Conservation (phyloP, 2,113 vertebrate genomes). For the Corythornis cristatus region DNA sequence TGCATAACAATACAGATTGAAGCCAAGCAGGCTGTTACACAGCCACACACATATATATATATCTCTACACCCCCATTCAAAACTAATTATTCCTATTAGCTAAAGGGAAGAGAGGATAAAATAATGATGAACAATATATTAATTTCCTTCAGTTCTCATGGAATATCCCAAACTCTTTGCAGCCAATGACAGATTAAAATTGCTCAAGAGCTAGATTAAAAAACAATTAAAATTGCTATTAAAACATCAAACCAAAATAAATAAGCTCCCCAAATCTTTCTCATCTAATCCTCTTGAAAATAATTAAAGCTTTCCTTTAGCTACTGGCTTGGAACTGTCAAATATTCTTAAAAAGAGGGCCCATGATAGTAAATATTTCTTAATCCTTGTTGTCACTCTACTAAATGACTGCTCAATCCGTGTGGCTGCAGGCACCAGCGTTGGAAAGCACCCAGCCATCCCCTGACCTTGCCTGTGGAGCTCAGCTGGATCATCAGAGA, state of each 20-base stretch:
- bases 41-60: too few species aligned
- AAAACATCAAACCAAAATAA: slow-evolving; percentile 49
- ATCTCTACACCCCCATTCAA: neutral
- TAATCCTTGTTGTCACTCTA: neutral
- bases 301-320: slow-evolving; percentile 51
- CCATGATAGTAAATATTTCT: neutral
- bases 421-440: neutral
- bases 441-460: neutral
- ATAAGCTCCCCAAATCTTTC: slow-evolving; percentile 44
- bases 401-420: neutral
- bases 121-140: neutral
- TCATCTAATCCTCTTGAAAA: slow-evolving; percentile 56
- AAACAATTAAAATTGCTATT: slow-evolving; percentile 48
- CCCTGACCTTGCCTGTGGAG: neutral
- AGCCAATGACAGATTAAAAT: slow-evolving; percentile 33
- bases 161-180: slow-evolving; percentile 9
- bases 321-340: slow-evolving; percentile 24
- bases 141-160: neutral
- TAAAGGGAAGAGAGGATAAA: neutral
- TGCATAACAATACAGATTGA: neutral
- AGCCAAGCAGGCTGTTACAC: neutral
- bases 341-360: slow-evolving; percentile 16
- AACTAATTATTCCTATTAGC: neutral
- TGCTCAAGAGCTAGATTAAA: slow-evolving; percentile 36
- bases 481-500: neutral